phyloP scores from a whole-genome alignment of 92 coral and sea anemone genomes.

The Actinernus sp. region DNA sequence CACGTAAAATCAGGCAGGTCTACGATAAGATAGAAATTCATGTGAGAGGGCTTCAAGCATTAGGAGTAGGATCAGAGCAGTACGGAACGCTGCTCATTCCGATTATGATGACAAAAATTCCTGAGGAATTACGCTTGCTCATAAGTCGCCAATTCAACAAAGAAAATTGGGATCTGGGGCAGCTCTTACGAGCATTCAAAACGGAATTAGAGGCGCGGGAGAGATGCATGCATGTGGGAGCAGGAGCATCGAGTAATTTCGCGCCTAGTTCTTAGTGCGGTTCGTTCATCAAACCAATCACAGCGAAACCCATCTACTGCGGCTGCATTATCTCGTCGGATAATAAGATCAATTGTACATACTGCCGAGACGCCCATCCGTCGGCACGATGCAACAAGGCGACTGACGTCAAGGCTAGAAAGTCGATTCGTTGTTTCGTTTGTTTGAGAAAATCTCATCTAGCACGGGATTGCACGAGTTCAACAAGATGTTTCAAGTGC shows the following conservation, averaged over 20 bases:
- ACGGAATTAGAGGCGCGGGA: constrained; percentile 29
- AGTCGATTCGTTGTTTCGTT: too few species aligned
- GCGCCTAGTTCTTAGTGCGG: too few species aligned
- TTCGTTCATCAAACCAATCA: too few species aligned
- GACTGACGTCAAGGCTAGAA: too few species aligned
- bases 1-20: constrained; percentile 20
- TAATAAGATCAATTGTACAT: constrained; percentile 38
- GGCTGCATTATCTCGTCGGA: too few species aligned
- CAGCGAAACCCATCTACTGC: too few species aligned
- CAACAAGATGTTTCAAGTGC: too few species aligned
- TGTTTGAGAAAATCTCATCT: too few species aligned
- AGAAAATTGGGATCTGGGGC: constrained; percentile 33
- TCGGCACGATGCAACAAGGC: constrained; percentile 30
- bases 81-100: constrained; percentile 53
- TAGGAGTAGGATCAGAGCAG: constrained; percentile 36
- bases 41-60: constrained; percentile 34
- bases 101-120: constrained; percentile 53
- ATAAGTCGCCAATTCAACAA: constrained; percentile 26
- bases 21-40: constrained; percentile 34
- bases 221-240: constrained; percentile 6
- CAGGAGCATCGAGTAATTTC: not conserved
- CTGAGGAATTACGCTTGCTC: too few species aligned
- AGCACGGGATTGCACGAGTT: too few species aligned
- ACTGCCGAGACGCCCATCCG: constrained; percentile 25
- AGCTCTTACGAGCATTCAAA: constrained; percentile 7